Evolutionary conservation across 2,888 invertebrate genomes (phyloP), one percentile per base, ranked within the genome.

Genomic region (Escarpia spicata): DNA sequence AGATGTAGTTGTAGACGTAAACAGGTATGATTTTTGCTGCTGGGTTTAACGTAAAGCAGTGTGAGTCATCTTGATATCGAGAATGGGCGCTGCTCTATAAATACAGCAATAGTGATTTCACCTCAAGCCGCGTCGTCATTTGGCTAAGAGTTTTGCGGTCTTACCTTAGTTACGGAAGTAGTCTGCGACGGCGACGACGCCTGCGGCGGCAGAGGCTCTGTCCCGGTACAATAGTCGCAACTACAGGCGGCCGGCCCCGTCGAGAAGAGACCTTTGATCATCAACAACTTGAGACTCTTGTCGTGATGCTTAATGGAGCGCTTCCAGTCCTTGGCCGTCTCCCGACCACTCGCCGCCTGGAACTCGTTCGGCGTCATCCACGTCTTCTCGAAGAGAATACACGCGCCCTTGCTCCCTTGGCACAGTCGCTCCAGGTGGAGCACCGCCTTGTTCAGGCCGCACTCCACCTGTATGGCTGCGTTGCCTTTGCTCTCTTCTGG

Each of bases 251-350:
- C 95, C 10, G 96, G 96, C 94, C 96, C 96, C n/a, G 96, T 96
- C 94, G 96, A 94, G 93, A 97, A 95, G 91, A 96, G 96, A 93
- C 96, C 96, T 95, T 97, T 97, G 92, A 96, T 95, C 93, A 97
- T 95, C 93, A 97, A 95, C 92, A 97, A 95, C 94, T 97, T 52
- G 37, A 37, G 37, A 37, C 37, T 37, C 37, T 37, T 37, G 37
- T 37, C 37, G 37, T 37, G 37, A 37, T 37, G 37, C 37, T 37
- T 37, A 37, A 37, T 37, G 37, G 37, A 37, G 37, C 37, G 37
- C 37, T 37, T 37, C 37, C 37, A 37, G 37, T 37, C 37, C 37
- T 37, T 37, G 60, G 60, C 60, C 60, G 60, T 60, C 60, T 60
- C 60, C 60, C 60, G 60, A 19, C 60, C 60, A 60, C 60, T 60